Percentiles rank a stretch among this genome's conserved stretches.
Conservation (phyloP, 2,113 vertebrate species). For the Silurus asotus region DNA sequence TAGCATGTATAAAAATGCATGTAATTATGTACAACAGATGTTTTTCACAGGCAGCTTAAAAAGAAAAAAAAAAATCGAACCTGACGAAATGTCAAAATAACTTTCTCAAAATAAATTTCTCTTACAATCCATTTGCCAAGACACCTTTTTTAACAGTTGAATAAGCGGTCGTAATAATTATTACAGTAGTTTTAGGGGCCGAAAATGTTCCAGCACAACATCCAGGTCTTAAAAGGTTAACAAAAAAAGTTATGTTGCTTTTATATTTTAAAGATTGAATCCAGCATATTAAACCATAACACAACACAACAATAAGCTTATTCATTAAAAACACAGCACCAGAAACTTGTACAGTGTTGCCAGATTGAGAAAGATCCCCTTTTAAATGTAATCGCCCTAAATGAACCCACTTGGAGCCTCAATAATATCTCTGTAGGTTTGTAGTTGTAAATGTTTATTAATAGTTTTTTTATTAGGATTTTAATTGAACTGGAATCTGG, state of each 20-base stretch:
- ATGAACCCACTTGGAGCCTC: not conserved
- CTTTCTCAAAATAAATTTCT: slow-evolving; percentile 1
- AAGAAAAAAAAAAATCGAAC: slow-evolving; percentile 57
- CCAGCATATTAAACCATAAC: not conserved
- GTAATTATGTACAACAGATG: slow-evolving; percentile 52
- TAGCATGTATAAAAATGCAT: slow-evolving; percentile 55
- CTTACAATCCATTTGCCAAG: not conserved
- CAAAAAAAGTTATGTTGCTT: not conserved
- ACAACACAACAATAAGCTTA: not conserved
- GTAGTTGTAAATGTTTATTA: not conserved
- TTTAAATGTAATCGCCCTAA: not conserved
- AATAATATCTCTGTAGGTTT: not conserved
- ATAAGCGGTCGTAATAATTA: slow-evolving; percentile 1
- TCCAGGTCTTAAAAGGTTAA: not conserved
- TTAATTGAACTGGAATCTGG: not conserved
- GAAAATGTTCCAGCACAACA: not conserved
- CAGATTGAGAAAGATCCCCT: not conserved
- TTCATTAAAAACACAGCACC: not conserved
- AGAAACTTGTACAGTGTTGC: not conserved
- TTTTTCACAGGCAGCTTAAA: slow-evolving; percentile 46
- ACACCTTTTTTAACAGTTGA: not conserved
- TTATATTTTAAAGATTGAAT: not conserved
- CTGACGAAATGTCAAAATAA: slow-evolving; percentile 48
- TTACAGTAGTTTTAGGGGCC: not conserved
- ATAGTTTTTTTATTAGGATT: not conserved